These are phyloP conservation scores for Rhimphoctona megacephalus DNA, from an alignment of 2,888 invertebrate genomes.

Conservation along the genomic window DNA sequence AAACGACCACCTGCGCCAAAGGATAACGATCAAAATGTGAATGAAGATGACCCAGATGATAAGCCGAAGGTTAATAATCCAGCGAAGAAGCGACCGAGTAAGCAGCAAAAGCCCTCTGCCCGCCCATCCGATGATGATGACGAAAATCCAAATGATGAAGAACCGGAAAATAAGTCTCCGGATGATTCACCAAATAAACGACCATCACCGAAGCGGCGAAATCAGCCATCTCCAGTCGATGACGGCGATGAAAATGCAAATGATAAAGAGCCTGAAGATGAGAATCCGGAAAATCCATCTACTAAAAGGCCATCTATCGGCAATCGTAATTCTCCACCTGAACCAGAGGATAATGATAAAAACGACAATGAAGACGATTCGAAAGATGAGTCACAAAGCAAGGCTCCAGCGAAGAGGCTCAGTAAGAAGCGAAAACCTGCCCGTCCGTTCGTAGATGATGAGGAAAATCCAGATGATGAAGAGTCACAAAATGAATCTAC, in stretches of 20 bases:
- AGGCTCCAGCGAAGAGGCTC: neutral
- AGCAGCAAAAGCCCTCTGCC: conserved; percentile 3
- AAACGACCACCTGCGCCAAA: conserved; percentile 10
- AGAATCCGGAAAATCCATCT: conserved; percentile 10
- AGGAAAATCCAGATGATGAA: conserved; percentile 6
- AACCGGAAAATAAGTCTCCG: conserved; percentile 15
- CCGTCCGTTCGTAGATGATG: neutral
- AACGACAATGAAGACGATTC: conserved; percentile 39
- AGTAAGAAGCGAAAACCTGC: conserved; percentile 24
- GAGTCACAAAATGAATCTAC: neutral
- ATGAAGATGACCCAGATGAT: conserved; percentile 26
- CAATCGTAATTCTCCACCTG: conserved; percentile 33
- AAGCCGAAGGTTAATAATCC: neutral
- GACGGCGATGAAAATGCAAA: conserved; percentile 17
- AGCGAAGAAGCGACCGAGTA: neutral
- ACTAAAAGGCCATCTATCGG: neutral
- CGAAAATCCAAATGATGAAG: conserved; percentile 18
- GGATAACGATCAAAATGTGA: neutral
- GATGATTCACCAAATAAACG: neutral
- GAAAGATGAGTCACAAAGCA: conserved; percentile 11
- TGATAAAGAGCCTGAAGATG: conserved; percentile 27
- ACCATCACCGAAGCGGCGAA: conserved; percentile 12
- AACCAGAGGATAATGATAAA: conserved; percentile 38
- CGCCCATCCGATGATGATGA: conserved; percentile 28
- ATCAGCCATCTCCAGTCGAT: conserved; percentile 21